phyloP scores from a whole-genome alignment of 2,888 invertebrate genomes.

The Xanthorhoe designata region DNA sequence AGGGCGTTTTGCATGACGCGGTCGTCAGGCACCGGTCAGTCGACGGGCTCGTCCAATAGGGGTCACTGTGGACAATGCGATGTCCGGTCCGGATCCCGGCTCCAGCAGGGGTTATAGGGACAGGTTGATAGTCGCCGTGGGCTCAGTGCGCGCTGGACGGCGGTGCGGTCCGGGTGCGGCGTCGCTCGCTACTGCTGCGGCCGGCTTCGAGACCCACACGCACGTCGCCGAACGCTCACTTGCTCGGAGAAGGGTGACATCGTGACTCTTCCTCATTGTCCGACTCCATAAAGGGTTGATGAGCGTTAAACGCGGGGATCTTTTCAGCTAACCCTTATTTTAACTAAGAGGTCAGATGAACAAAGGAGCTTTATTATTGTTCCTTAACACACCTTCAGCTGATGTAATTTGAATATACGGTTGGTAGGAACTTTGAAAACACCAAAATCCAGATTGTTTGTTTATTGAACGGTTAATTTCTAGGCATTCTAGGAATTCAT shows the following conservation, averaged over 20 bases:
- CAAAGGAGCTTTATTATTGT: slow-evolving; percentile 33
- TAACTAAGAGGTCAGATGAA: slow-evolving; percentile 44
- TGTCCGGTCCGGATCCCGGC: slow-evolving; percentile 66
- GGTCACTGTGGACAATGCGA: slow-evolving; percentile 77
- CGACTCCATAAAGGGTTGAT: slow-evolving; percentile 67
- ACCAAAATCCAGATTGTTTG: neutral
- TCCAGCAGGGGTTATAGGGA: slow-evolving; percentile 57
- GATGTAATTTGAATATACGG: slow-evolving; percentile 12
- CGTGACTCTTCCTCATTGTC: slow-evolving; percentile 74
- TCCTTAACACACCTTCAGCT: slow-evolving; percentile 10
- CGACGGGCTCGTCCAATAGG: slow-evolving; percentile 65
- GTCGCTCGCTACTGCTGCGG: slow-evolving; percentile 75
- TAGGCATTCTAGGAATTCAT: neutral
- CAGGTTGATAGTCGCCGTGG: slow-evolving; percentile 54
- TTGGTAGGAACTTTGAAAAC: slow-evolving; percentile 1
- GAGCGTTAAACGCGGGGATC: slow-evolving; percentile 56
- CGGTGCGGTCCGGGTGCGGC: slow-evolving; percentile 81
- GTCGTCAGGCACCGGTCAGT: slow-evolving; percentile 75
- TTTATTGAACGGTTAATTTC: neutral
- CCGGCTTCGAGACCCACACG: slow-evolving; percentile 62
- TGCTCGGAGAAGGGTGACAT: slow-evolving; percentile 80
- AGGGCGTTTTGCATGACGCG: slow-evolving; percentile 77
- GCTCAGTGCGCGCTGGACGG: slow-evolving; percentile 63
- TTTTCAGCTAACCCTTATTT: slow-evolving; percentile 53
- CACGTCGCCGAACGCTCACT: slow-evolving; percentile 59